phyloP scores from a whole-genome alignment of 2,888 invertebrate species.

The Lamellibrachia columna region DNA sequence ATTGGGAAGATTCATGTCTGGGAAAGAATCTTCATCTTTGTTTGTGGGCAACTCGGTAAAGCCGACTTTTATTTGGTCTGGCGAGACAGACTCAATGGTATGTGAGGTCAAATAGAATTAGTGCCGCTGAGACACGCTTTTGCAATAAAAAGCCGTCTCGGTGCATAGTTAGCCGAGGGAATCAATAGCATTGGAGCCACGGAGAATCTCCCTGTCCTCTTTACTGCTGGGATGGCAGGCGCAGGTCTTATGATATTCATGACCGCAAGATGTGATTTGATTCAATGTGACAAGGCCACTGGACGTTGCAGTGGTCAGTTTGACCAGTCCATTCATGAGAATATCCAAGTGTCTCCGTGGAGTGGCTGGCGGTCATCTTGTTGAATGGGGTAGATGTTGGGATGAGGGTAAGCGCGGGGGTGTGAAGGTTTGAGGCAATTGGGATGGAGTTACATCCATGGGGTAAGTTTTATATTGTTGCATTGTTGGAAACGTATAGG shows the following conservation, averaged over 20 bases:
- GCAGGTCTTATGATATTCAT: neutral
- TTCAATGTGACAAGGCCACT: neutral
- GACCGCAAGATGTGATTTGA: neutral
- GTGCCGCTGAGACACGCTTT: neutral
- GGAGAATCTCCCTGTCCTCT: neutral
- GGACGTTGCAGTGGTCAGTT: neutral
- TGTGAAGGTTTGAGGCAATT: neutral
- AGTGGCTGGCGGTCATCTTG: neutral
- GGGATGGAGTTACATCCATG: neutral
- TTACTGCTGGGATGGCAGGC: neutral
- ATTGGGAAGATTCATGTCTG: neutral
- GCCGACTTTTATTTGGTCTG: neutral
- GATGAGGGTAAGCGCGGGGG: neutral
- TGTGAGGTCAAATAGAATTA: neutral
- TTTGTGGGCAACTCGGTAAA: neutral
- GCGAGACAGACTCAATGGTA: slow-evolving; percentile 1
- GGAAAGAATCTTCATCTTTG: neutral
- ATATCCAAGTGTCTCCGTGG: neutral
- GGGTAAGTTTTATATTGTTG: neutral
- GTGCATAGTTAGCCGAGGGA: neutral
- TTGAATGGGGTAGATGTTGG: neutral
- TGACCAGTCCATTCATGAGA: neutral
- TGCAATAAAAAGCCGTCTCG: neutral
- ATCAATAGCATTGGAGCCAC: neutral
- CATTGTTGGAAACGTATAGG: neutral